These are phyloP conservation scores for Telmatochromis brachygnathus DNA, from an alignment of 2,113 vertebrate genomes.

Conservation along the genomic window DNA sequence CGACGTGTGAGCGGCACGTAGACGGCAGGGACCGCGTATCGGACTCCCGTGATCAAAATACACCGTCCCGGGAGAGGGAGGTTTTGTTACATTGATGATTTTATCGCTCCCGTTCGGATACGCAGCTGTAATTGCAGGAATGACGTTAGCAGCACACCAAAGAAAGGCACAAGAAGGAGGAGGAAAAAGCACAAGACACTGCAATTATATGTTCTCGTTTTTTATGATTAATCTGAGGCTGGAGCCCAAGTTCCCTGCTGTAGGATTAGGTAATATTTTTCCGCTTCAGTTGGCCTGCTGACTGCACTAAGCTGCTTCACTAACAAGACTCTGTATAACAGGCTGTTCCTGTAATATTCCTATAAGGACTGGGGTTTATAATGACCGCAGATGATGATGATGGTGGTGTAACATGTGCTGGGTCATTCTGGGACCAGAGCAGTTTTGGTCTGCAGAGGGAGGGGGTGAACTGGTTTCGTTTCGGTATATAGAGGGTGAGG, in stretches of 20 bases:
- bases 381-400: neutral
- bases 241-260: neutral
- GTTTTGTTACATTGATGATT: conserved; percentile 50
- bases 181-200: neutral
- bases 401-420: neutral
- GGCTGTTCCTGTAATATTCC: neutral
- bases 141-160: conserved; percentile 32
- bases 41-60: conserved; percentile 67
- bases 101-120: conserved; percentile 37
- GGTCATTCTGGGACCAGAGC: neutral
- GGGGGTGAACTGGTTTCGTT: conserved; percentile 37
- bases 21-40: conserved; percentile 61
- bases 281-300: neutral
- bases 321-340: neutral
- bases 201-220: neutral
- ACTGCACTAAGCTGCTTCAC: neutral
- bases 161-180: neutral
- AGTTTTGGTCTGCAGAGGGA: neutral
- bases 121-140: conserved; percentile 49
- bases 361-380: neutral
- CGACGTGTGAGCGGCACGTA: conserved; percentile 65
- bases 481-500: neutral
- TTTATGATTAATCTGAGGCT: conserved; percentile 12
- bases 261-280: conserved; percentile 35
- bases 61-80: conserved; percentile 41